phyloP scores from a whole-genome alignment of 2,113 vertebrate species.

The Atractosteus spatula region DNA sequence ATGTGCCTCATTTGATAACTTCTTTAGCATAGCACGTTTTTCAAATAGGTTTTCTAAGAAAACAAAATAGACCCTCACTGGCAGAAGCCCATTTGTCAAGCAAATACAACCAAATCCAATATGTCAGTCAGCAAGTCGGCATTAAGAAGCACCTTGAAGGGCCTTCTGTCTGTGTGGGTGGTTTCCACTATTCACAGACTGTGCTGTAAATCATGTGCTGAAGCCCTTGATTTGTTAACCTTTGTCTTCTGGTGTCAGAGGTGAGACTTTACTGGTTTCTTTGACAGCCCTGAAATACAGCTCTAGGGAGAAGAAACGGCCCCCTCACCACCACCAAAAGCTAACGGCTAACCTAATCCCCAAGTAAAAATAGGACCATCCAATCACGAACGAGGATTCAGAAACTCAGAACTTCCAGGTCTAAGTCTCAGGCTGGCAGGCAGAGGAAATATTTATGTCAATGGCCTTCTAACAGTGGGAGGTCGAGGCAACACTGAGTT shows the following conservation, averaged over 20 bases:
- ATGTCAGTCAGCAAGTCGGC: slow-evolving; percentile 15
- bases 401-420: background rate
- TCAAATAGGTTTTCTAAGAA: background rate
- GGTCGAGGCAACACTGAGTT: background rate
- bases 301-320: slow-evolving; percentile 6
- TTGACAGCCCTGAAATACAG: slow-evolving; percentile 49
- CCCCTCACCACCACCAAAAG: slow-evolving; percentile 4
- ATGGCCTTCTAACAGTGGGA: slow-evolving; percentile 1
- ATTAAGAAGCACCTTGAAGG: slow-evolving; percentile 6
- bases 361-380: background rate
- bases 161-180: slow-evolving; percentile 21
- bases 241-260: slow-evolving; percentile 59
- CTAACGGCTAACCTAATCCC: slow-evolving; percentile 6
- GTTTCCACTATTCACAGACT: slow-evolving; percentile 31
- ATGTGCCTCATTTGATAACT: too few species aligned
- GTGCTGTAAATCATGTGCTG: slow-evolving; percentile 51
- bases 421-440: background rate
- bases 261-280: slow-evolving; percentile 47
- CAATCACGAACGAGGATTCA: background rate
- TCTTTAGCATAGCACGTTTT: too few species aligned
- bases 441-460: background rate
- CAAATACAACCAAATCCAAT: slow-evolving; percentile 16
- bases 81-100: background rate
- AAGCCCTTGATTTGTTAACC: slow-evolving; percentile 60
- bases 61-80: too few species aligned